phyloP scores from a whole-genome alignment of 2,113 vertebrate species.

The Coregonus clupeaformis region DNA sequence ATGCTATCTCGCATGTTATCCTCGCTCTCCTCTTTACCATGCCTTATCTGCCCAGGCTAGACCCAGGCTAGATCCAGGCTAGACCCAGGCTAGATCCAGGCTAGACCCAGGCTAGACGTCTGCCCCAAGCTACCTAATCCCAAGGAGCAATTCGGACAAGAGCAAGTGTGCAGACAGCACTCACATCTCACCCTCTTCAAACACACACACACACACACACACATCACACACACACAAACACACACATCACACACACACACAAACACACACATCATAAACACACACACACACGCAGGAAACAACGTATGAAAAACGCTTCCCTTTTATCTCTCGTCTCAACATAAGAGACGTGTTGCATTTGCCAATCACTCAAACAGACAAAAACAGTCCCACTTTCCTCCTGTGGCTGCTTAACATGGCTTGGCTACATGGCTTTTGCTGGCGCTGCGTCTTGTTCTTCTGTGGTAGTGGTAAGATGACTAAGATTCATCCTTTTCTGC shows the following conservation, averaged over 20 bases:
- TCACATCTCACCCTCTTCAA: background rate
- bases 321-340: background rate
- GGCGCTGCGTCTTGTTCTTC: background rate
- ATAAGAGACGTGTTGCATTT: too few species aligned
- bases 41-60: background rate
- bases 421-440: constrained; percentile 8
- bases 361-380: too few species aligned
- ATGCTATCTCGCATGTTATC: constrained; percentile 25
- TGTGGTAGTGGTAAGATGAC: too few species aligned
- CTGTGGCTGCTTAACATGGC: constrained; percentile 9
- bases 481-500: background rate
- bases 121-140: too few species aligned
- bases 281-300: background rate
- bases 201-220: background rate
- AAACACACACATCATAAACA: background rate
- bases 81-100: too few species aligned
- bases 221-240: constrained; percentile 5
- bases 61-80: too few species aligned
- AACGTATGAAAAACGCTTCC: background rate
- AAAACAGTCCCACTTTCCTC: constrained; percentile 25
- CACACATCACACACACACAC: background rate
- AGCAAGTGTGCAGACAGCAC: background rate
- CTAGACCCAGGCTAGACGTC: too few species aligned
- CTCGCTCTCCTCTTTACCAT: constrained; percentile 14
- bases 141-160: too few species aligned